These are phyloP conservation scores for Oceanites oceanicus DNA, from an alignment of 2,113 vertebrate species.

Conservation along the genomic window DNA sequence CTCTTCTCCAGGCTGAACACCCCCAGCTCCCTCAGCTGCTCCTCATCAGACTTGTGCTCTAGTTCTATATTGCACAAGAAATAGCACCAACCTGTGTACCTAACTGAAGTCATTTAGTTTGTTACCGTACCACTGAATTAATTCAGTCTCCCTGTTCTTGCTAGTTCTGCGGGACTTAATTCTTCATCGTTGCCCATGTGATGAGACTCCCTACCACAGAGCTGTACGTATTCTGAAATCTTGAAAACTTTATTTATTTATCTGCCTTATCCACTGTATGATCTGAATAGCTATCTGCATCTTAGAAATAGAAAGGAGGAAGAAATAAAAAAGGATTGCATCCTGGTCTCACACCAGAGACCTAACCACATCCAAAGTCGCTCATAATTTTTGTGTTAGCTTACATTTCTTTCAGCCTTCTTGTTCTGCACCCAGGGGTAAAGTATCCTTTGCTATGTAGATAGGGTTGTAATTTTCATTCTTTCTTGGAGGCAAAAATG, in stretches of 20 bases:
- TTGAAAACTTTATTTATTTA: slow-evolving; percentile 21
- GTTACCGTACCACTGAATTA: not conserved
- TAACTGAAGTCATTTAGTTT: not conserved
- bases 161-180: not conserved
- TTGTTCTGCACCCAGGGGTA: slow-evolving; percentile 28
- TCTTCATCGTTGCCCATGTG: not conserved
- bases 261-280: not conserved
- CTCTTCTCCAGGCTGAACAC: no score
- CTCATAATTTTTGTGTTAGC: slow-evolving; percentile 42
- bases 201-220: not conserved
- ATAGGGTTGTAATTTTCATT: slow-evolving; percentile 67
- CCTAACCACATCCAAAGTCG: not conserved
- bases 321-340: slow-evolving; percentile 15
- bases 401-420: slow-evolving; percentile 10
- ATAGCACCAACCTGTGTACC: not conserved
- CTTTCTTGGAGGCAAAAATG: slow-evolving; percentile 61
- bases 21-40: no score
- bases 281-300: not conserved
- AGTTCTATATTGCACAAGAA: not conserved
- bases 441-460: slow-evolving; percentile 65
- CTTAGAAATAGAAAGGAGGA: slow-evolving; percentile 18
- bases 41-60: no score
- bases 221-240: not conserved
- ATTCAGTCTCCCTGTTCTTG: not conserved
- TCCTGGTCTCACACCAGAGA: slow-evolving; percentile 8